phyloP scores from a whole-genome alignment of 1,140 invertebrate genomes.

The Drosophila lacteicornis region DNA sequence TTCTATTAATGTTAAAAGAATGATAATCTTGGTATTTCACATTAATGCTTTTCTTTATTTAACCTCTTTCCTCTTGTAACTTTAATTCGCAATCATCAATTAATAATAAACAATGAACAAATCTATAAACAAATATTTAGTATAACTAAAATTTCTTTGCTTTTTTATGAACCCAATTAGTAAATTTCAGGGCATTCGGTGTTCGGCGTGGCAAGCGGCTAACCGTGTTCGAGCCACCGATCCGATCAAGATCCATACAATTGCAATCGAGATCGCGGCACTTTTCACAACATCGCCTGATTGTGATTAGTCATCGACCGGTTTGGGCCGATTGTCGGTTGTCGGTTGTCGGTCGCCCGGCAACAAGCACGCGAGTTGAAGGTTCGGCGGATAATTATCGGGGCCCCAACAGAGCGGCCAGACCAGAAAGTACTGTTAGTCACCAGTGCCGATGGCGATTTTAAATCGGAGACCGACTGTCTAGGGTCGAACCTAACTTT shows the following conservation, averaged over 20 bases:
- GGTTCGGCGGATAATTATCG: slow-evolving; percentile 35
- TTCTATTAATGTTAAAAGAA: too few species aligned
- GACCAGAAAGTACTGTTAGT: slow-evolving; percentile 46
- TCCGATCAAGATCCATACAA: slow-evolving; percentile 58
- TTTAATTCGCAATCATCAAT: too few species aligned
- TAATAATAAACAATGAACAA: too few species aligned
- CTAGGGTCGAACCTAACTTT: slow-evolving; percentile 1
- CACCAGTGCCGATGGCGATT: slow-evolving; percentile 18
- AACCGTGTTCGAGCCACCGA: slow-evolving; percentile 32
- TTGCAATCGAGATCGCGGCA: slow-evolving; percentile 63
- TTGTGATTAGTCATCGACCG: slow-evolving; percentile 81
- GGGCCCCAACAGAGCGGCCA: slow-evolving; percentile 16
- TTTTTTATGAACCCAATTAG: background rate
- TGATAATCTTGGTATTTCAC: too few species aligned
- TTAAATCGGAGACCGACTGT: slow-evolving; percentile 9
- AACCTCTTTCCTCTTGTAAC: too few species aligned
- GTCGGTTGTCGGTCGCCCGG: slow-evolving; percentile 26
- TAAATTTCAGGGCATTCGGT: slow-evolving; percentile 4
- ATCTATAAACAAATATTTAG: background rate
- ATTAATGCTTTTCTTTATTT: background rate
- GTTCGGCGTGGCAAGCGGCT: background rate
- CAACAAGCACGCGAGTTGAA: slow-evolving; percentile 59
- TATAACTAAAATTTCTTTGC: background rate
- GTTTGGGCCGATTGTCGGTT: slow-evolving; percentile 38
- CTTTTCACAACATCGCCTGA: slow-evolving; percentile 77